These are phyloP conservation scores for Catagonus wagneri DNA, from an alignment of 2,113 vertebrate genomes.

Conservation along the genomic window DNA sequence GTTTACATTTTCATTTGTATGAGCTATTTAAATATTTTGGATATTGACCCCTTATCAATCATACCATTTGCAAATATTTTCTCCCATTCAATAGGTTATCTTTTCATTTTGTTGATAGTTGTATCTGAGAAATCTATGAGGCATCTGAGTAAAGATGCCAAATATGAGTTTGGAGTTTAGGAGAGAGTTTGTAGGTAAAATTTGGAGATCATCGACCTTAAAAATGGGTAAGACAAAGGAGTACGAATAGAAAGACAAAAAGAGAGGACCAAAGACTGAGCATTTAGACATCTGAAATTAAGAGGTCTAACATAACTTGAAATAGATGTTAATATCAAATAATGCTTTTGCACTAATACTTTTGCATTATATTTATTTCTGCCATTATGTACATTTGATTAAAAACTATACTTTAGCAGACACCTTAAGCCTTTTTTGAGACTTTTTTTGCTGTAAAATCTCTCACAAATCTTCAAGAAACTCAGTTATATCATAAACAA, in stretches of 20 bases:
- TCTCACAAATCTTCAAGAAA: slow-evolving; percentile 60
- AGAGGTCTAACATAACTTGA: not conserved
- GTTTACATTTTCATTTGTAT: not conserved
- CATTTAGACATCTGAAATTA: not conserved
- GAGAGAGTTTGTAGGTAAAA: not conserved
- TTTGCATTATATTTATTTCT: not conserved
- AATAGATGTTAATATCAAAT: not conserved
- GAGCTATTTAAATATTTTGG: too few relatives aligned
- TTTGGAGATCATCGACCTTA: not conserved
- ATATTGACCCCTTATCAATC: too few relatives aligned
- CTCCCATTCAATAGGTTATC: too few relatives aligned
- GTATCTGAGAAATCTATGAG: not conserved
- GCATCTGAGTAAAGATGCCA: not conserved
- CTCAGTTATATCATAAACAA: not conserved
- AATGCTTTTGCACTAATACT: not conserved
- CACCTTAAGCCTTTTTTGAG: not conserved
- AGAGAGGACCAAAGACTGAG: not conserved
- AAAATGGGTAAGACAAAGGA: not conserved
- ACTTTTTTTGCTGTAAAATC: slow-evolving; percentile 61
- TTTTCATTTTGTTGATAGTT: too few relatives aligned
- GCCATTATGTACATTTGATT: not conserved
- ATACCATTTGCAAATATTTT: too few relatives aligned
- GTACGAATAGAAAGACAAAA: not conserved
- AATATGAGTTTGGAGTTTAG: not conserved
- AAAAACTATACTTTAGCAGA: not conserved